Conservation (phyloP, 2,113 vertebrate genomes). For the Clarias gariepinus region DNA sequence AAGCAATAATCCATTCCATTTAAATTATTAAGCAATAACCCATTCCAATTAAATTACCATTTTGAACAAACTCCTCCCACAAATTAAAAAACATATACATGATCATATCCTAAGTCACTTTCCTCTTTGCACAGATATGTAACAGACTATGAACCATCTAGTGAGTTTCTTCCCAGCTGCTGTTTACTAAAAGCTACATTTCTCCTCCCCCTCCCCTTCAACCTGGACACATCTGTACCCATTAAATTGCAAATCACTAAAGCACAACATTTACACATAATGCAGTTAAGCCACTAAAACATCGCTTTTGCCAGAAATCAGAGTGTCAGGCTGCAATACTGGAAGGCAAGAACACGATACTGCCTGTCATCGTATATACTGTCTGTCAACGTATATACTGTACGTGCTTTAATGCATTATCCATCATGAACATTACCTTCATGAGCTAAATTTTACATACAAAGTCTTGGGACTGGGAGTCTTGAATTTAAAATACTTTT, state of each 20-base stretch:
- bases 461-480: background rate
- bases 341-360: background rate
- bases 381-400: background rate
- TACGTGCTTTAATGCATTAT: background rate
- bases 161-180: background rate
- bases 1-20: background rate
- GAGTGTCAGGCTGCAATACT: background rate
- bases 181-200: background rate
- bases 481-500: background rate
- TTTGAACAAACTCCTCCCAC: background rate
- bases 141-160: background rate
- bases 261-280: background rate
- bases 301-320: background rate
- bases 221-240: conserved; percentile 17
- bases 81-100: background rate
- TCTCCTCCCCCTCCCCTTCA: background rate
- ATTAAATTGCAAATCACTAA: conserved; percentile 7
- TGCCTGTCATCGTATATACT: background rate
- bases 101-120: background rate
- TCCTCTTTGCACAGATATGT: background rate
- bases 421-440: background rate
- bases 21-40: background rate
- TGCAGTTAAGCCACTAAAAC: conserved; percentile 7
- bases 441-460: background rate
- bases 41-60: background rate